Percentiles rank a stretch among this genome's conserved stretches.
These are phyloP conservation scores for Ciconia stormi DNA, from an alignment of 2,113 vertebrate species.

Conservation along the genomic window DNA sequence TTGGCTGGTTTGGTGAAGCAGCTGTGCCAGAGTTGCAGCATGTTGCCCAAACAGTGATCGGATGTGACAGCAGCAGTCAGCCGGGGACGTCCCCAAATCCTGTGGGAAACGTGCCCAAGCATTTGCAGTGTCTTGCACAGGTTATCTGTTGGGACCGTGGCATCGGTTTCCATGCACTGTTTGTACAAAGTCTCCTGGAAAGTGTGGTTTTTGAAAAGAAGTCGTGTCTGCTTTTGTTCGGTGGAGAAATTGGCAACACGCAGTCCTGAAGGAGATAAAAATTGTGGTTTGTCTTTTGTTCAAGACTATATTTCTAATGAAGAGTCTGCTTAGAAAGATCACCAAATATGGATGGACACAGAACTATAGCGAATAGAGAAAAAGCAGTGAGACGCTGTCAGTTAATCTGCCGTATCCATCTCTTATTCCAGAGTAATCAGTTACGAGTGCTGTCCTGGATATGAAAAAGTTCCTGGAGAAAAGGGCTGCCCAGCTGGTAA, in stretches of 20 bases:
- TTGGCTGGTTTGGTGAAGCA: not conserved
- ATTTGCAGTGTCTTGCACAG: not conserved
- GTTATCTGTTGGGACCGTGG: not conserved
- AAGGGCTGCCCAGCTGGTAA: constrained; percentile 96
- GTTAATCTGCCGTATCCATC: not conserved
- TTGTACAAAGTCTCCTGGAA: not conserved
- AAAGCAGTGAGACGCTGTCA: not conserved
- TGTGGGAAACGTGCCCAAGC: not conserved
- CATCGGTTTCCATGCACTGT: not conserved
- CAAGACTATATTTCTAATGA: not conserved
- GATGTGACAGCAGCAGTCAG: not conserved
- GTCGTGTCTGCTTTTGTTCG: not conserved
- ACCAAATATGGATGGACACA: not conserved
- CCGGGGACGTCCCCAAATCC: not conserved
- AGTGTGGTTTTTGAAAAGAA: not conserved
- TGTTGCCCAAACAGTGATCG: not conserved
- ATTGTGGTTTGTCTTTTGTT: not conserved
- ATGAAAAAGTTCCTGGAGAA: constrained; percentile 91
- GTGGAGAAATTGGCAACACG: not conserved
- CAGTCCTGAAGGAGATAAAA: not conserved
- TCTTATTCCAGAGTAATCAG: constrained; percentile 86
- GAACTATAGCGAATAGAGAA: not conserved
- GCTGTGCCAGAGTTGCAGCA: rapidly evolving
- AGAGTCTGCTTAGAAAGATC: not conserved
- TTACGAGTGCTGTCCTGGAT: constrained; percentile 97